Conservation (phyloP, 2,113 vertebrate genomes). For the Calyptommatus sinebrachiatus region DNA sequence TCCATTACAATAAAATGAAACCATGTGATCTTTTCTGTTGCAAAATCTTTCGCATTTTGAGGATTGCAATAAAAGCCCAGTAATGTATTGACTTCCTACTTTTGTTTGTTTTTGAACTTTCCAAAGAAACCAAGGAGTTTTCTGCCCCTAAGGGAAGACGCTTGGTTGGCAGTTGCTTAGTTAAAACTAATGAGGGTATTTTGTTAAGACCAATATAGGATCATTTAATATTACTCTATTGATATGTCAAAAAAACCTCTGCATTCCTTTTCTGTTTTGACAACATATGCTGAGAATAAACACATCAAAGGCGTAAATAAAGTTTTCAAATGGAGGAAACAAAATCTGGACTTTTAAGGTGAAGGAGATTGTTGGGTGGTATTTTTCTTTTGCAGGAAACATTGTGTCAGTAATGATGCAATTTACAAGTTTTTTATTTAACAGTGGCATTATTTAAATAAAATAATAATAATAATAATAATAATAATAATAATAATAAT, state of each 20-base stretch:
- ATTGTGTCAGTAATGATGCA: too few relatives aligned
- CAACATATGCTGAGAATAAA: neutral
- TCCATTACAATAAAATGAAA: neutral
- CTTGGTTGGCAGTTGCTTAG: neutral
- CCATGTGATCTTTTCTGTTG: neutral
- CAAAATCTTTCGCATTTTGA: neutral
- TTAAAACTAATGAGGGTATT: neutral
- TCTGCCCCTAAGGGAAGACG: neutral
- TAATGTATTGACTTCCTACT: neutral
- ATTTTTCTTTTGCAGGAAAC: too few relatives aligned
- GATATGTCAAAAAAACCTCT: neutral
- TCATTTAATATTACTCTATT: neutral
- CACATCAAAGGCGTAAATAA: neutral
- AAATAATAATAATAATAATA: too few relatives aligned
- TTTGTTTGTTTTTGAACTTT: neutral
- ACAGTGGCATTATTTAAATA: neutral
- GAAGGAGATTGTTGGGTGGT: too few relatives aligned
- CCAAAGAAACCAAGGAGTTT: neutral
- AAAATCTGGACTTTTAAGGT: neutral
- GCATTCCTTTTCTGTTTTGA: neutral
- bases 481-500: too few relatives aligned
- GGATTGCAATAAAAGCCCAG: neutral
- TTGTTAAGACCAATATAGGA: too few relatives aligned
- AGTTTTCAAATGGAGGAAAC: neutral
- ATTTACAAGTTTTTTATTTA: neutral